phyloP scores from a whole-genome alignment of 1,140 invertebrate species.

The Drosophila ananassae region DNA sequence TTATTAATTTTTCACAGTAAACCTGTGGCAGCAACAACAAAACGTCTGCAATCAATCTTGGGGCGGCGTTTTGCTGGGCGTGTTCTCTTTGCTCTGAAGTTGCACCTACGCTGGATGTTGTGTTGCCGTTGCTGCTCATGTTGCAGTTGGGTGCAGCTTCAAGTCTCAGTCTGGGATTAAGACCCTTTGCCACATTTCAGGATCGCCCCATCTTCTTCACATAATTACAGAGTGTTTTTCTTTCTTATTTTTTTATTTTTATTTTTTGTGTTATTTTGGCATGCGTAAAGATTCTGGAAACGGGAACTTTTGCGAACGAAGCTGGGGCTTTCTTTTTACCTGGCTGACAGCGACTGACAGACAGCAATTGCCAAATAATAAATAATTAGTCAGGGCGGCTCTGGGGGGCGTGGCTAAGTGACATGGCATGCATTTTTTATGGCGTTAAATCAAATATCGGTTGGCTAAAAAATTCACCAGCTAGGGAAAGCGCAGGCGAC shows the following conservation, averaged over 20 bases:
- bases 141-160: constrained; percentile 46
- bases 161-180: constrained; percentile 60
- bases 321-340: constrained; percentile 48
- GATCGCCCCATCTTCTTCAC: constrained; percentile 50
- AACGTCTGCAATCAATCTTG: constrained; percentile 71
- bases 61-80: constrained; percentile 63
- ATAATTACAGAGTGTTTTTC: constrained; percentile 66
- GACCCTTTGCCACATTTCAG: constrained; percentile 59
- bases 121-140: neutral
- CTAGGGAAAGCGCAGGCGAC: constrained; percentile 69
- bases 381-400: constrained; percentile 73
- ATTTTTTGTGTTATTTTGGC: constrained; percentile 44
- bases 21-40: constrained; percentile 41
- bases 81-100: constrained; percentile 80
- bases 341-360: constrained; percentile 76
- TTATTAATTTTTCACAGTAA: constrained; percentile 2
- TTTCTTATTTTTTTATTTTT: constrained; percentile 27
- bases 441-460: constrained; percentile 77
- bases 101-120: constrained; percentile 62
- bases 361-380: constrained; percentile 83
- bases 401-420: constrained; percentile 61
- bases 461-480: constrained; percentile 21
- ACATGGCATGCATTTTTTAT: constrained; percentile 70
- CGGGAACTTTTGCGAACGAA: constrained; percentile 37
- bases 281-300: constrained; percentile 77